Evolutionary conservation across 2,888 invertebrate species (phyloP), one percentile per base, ranked within the genome.

Genomic region (Pyralis farinalis): DNA sequence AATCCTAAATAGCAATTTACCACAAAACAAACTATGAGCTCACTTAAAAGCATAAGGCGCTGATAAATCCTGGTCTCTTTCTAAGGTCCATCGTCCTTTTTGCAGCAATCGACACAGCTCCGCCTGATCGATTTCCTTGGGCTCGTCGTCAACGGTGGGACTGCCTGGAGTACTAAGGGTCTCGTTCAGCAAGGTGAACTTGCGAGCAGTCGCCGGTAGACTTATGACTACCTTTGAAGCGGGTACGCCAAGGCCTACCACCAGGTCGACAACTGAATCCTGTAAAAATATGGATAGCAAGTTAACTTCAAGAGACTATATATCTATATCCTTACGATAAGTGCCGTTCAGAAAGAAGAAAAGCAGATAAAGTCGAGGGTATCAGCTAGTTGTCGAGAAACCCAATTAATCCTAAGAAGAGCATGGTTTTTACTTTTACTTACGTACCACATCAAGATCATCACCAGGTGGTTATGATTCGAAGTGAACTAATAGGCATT

Each of bases 181-280:
- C 42, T 90, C 87, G 62, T 93, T 91, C 49, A 89, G 79, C 4
- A 95, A 87, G 0, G 89, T 91, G 76, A 95, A 96, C 67, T 91
- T 89, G 44, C 90, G 92, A 0, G 92, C 95, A 12, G 91, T 92
- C 0, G 93, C 92, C 0, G 95, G 94, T 0, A 95, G 75, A 1
- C 94, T 92, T 58, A 95, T 90, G 10, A 95, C 90, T 12, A 96
- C 66, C 73, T 94, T 94, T 10, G 92, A 89, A 34, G 92, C 84
- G 9, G 93, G 92, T n/a, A 93, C 91, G 44, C 95, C 93, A 33
- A 95, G 85, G 12, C 94, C 94, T 0, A 90, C 90, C 5, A 93
- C 91, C 40, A 95, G 82, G 70, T 95, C 95, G 35, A 95, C 92
- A 34, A 94, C 90, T 33, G 94, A 94, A 69, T 95, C 95, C 94